A percentile compares a stretch with the other conserved stretches of the same genome.
These are phyloP conservation scores for Standfussiana lucernea DNA, from an alignment of 2,888 invertebrate genomes.

Conservation along the genomic window DNA sequence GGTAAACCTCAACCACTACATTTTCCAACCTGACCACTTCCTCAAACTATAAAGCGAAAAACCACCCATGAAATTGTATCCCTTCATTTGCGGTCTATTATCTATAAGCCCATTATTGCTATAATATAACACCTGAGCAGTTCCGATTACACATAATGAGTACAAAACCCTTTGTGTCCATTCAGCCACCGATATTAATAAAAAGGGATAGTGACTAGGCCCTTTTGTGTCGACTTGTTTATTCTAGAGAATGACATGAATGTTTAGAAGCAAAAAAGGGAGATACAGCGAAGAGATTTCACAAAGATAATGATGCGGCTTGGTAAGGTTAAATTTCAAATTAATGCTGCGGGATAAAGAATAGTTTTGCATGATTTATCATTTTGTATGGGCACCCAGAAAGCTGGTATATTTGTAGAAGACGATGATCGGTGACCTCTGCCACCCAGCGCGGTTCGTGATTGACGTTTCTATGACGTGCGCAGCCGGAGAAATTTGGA, in stretches of 20 bases:
- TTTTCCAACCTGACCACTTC: conserved; percentile 35
- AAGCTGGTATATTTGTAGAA: conserved; percentile 73
- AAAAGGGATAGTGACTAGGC: conserved; percentile 86
- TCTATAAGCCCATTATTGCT: conserved; percentile 83
- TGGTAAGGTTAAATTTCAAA: conserved; percentile 64
- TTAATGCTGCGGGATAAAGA: conserved; percentile 66
- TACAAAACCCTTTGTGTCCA: conserved; percentile 86
- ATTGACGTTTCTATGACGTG: conserved; percentile 88
- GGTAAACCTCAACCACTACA: not conserved
- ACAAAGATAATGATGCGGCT: conserved; percentile 69
- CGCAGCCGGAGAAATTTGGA: conserved; percentile 83
- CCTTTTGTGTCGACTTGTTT: conserved; percentile 86
- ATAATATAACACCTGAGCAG: conserved; percentile 89
- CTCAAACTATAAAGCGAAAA: conserved; percentile 45
- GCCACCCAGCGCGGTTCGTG: conserved; percentile 85
- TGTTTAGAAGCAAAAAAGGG: conserved; percentile 85
- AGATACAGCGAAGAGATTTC: conserved; percentile 75
- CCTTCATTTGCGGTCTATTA: conserved; percentile 74
- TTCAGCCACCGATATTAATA: conserved; percentile 88
- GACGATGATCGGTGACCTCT: conserved; percentile 87
- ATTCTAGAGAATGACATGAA: conserved; percentile 86
- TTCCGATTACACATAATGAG: conserved; percentile 87
- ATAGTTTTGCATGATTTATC: conserved; percentile 62
- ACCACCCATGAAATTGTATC: conserved; percentile 56
- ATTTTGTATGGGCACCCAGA: conserved; percentile 49